A percentile compares a stretch with the other conserved stretches of the same genome.
phyloP scores from a whole-genome alignment of 2,888 invertebrate species.

The Drosophila leonis region DNA sequence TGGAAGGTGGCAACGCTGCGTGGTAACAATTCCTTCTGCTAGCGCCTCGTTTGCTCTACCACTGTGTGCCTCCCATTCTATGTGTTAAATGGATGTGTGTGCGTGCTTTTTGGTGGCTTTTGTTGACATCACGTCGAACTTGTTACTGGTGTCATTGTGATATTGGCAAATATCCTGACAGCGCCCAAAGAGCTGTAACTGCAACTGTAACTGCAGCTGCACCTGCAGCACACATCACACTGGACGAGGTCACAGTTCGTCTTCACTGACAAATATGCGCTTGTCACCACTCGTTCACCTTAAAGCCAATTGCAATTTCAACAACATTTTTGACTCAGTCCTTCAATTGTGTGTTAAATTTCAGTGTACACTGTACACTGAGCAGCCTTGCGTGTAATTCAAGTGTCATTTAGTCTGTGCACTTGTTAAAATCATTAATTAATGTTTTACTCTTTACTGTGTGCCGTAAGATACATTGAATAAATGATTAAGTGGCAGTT shows the following conservation, averaged over 20 bases:
- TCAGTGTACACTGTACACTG: conserved; percentile 2
- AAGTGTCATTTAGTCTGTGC: conserved; percentile 12
- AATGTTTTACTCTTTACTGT: conserved; percentile 11
- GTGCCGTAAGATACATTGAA: conserved; percentile 41
- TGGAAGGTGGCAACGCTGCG: conserved; percentile 16
- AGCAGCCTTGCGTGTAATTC: conserved; percentile 26
- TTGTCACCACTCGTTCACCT: neutral
- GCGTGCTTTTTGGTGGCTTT: conserved; percentile 46
- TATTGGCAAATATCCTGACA: conserved; percentile 48
- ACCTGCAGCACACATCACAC: conserved; percentile 1
- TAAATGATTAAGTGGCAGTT: conserved; percentile 57
- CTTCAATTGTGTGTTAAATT: conserved; percentile 6
- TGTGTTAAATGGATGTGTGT: conserved; percentile 23
- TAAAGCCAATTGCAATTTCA: neutral
- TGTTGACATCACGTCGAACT: conserved; percentile 76
- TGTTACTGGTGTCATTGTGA: conserved; percentile 65
- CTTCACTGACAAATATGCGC: conserved; percentile 44
- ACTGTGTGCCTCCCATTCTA: neutral
- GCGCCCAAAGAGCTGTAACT: conserved; percentile 17
- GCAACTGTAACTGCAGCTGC: conserved; percentile 10
- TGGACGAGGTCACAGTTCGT: conserved; percentile 15
- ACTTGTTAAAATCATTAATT: conserved; percentile 19
- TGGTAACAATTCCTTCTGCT: neutral
- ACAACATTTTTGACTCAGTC: conserved; percentile 5
- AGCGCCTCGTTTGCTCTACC: neutral